These are phyloP conservation scores for Leiothrix lutea DNA, from an alignment of 2,113 vertebrate species.

Conservation along the genomic window DNA sequence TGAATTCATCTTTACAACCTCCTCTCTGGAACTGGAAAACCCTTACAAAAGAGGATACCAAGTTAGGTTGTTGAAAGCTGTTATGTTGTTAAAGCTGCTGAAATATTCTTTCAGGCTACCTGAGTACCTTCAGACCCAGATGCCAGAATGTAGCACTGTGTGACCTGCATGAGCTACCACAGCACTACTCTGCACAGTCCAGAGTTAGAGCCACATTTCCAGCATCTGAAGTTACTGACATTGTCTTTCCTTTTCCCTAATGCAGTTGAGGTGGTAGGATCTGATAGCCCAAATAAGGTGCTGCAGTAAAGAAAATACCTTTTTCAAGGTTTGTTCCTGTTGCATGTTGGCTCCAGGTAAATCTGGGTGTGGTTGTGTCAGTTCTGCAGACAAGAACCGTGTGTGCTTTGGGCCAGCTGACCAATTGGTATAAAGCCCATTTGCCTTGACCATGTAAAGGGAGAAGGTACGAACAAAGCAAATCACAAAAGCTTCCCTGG, in stretches of 20 bases:
- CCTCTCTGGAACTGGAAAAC: neutral
- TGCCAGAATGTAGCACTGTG: neutral
- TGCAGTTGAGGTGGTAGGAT: neutral
- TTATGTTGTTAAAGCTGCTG: neutral
- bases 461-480: neutral
- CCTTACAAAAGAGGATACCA: neutral
- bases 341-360: neutral
- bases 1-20: neutral
- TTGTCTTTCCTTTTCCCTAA: neutral
- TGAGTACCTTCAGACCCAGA: neutral
- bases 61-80: neutral
- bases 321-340: neutral
- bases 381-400: neutral
- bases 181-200: neutral
- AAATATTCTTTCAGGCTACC: neutral
- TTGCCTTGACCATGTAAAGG: neutral
- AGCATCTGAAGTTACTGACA: neutral
- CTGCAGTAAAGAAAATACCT: neutral
- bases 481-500: neutral
- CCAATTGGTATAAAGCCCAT: neutral
- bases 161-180: neutral
- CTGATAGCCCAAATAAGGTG: neutral
- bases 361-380: neutral
- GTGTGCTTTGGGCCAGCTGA: neutral
- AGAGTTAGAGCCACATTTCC: neutral